Base-by-base conservation (phyloP, 37 sponge, comb jelly and placozoan species). In the Hormiphora californensis region DNA sequence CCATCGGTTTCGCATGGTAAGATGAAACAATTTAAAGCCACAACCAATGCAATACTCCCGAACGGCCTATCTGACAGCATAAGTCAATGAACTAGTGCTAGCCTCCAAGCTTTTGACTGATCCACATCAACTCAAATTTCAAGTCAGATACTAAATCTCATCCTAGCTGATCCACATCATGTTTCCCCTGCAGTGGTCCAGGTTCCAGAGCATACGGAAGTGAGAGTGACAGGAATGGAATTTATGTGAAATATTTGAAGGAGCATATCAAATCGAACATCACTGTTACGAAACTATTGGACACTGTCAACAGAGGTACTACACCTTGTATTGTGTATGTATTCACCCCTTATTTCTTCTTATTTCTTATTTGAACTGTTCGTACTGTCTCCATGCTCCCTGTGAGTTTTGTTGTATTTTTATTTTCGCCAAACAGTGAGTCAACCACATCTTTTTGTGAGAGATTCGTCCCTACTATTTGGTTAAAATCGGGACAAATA, bases 201-300 rank as follows among this genome's bases (percentile, higher is more conserved):
- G 81, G 81, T 11, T 73, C 81, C 5, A n/a, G 81, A 73, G 81
- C 81, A 1, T 73, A 73, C 27, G 81, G 81, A 8, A 73, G 81
- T 40, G 81, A 73, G 46, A 73, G 43, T 30, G 81, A 73, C 25
- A 73, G 43, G 46, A 73, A 73, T n/a, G 81, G 81, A 33, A 73
- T 73, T 43, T 73, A 73, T n/a, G 81, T 73, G 81, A 73, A 73
- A 21, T 73, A 73, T 73, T 41, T 73, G 46, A 73, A 40, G 38
- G 81, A 73, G n/a, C 81, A 73, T 30, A 36, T 73, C 39, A 73
- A 43, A 23, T 43, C 21, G 38, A 73, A 73, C 38, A 73, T 73
- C 1, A 73, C 81, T 25, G 81, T 73, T 33, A 73, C 81, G 7
- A 73, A 73, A 23, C 46, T 73, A 40, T 46, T 73, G 25, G 81